Base-by-base conservation (phyloP, 2,797 vertebrate species). In the Tragelaphus eurycerus region DNA sequence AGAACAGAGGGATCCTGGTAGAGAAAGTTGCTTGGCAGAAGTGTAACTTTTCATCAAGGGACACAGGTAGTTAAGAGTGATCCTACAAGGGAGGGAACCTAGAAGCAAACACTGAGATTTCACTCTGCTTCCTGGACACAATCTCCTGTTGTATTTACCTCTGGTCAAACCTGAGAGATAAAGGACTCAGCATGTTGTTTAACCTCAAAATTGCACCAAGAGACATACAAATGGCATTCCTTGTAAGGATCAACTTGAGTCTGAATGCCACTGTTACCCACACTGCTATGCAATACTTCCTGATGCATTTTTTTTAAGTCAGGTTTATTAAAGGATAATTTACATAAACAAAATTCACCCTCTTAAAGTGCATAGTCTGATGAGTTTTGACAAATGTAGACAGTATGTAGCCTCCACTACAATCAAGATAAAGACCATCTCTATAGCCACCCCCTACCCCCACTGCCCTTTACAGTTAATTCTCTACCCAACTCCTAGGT, bases 381-480 rank as follows among this genome's bases (percentile, higher is more conserved):
- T 87, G 86, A 50, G 6, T 91, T 97, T 89, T 89, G 74, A 83
- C 52, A 86, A 79, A 43, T 48, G 23, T 34, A 74, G 52, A 71
- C 12, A 19, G 3, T 27, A 78, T 31, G 7, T 46, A 71, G 25
- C 25, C 31, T 96, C 19, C 14, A 59, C 12, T 87, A 27, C 23
- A 84, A 31, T 97, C 21, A 86, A 79, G 34, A 52, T 29, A 67
- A 3, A 74, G 25, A 89, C 62, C 29, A 52, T 38, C 88, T 57
- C 21, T 52, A 34, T 13, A 38, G 64, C 3, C 11, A 7, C 6
- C 1, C 1, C 8, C 8, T 7, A 7, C 0, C 2, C 3, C 54
- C 19, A 54, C 48, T 71, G 31, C 1, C 38, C 2, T 89, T 92
- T 93, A 62, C 7, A 54, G 14, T 74, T 62, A 93, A 11, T 43